These are phyloP conservation scores for Amiota minor DNA, from an alignment of 2,888 invertebrate genomes.

Conservation along the genomic window DNA sequence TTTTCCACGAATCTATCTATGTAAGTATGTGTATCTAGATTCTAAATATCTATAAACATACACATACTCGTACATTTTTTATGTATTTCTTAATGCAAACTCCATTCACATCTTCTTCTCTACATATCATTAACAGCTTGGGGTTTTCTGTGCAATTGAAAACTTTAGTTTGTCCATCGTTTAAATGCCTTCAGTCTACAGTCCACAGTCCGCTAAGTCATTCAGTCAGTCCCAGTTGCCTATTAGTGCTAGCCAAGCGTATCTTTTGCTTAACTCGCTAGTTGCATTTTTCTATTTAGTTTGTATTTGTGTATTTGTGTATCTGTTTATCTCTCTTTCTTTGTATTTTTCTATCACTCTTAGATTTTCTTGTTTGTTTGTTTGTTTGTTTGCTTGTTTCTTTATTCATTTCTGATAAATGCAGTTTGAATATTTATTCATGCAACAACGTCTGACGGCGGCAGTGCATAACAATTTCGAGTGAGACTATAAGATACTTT, in stretches of 20 bases:
- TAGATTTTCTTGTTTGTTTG: not conserved
- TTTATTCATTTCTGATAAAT: constrained; percentile 30
- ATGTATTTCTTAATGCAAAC: too few relatives aligned
- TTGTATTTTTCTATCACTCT: not conserved
- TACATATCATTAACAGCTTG: too few relatives aligned
- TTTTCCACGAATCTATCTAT: too few relatives aligned
- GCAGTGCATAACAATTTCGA: constrained; percentile 30
- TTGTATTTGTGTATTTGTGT: not conserved
- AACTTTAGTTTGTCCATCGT: too few relatives aligned
- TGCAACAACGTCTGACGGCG: constrained; percentile 30
- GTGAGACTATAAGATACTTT: constrained; percentile 19
- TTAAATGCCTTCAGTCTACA: too few relatives aligned
- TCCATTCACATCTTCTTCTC: too few relatives aligned
- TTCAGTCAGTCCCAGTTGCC: constrained; percentile 6
- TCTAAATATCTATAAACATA: too few relatives aligned
- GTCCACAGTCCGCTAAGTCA: too few relatives aligned
- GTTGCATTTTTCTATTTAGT: not conserved
- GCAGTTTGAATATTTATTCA: constrained; percentile 41
- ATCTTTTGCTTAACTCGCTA: constrained; percentile 2
- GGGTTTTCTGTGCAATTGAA: too few relatives aligned
- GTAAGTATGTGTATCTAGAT: too few relatives aligned
- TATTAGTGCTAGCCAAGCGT: constrained; percentile 29
- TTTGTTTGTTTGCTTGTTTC: not conserved
- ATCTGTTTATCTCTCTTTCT: constrained; percentile 6
- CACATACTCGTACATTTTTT: too few relatives aligned